phyloP scores from a whole-genome alignment of 2,797 vertebrate genomes.

The Tragelaphus eurycerus region DNA sequence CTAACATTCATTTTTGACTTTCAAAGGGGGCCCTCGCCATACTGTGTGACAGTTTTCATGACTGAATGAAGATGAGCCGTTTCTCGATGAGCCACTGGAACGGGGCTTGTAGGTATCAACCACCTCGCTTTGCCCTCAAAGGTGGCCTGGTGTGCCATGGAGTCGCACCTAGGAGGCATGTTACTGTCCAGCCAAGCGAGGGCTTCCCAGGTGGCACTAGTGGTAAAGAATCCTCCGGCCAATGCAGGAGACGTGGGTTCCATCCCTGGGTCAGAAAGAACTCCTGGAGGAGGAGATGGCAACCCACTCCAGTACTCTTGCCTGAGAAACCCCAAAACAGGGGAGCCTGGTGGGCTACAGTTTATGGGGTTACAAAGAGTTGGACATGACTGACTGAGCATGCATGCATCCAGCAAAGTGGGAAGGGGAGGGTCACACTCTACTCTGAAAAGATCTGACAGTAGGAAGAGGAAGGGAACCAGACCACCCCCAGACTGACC shows the following conservation, averaged over 20 bases:
- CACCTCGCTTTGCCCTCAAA: neutral
- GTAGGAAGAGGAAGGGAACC: neutral
- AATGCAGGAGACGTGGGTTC: neutral
- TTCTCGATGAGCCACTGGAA: neutral
- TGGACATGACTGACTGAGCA: neutral
- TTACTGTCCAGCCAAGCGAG: neutral
- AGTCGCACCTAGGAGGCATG: no score
- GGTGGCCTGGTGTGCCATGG: accelerated
- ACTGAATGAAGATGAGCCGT: neutral
- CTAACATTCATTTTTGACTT: constrained; percentile 34
- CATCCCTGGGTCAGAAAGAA: neutral
- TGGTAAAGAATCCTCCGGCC: neutral
- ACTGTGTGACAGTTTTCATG: neutral
- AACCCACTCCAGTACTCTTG: neutral
- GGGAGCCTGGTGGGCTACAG: neutral
- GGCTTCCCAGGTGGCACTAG: neutral
- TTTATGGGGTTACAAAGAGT: neutral
- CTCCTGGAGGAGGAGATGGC: neutral
- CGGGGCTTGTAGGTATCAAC: neutral
- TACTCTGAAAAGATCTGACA: neutral
- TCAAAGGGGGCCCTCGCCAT: neutral
- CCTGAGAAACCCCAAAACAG: neutral
- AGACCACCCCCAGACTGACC: no score
- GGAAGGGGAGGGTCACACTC: neutral
- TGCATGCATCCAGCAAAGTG: neutral